Base-by-base conservation (phyloP, 2,888 invertebrate species). In the Drosophila merina region DNA sequence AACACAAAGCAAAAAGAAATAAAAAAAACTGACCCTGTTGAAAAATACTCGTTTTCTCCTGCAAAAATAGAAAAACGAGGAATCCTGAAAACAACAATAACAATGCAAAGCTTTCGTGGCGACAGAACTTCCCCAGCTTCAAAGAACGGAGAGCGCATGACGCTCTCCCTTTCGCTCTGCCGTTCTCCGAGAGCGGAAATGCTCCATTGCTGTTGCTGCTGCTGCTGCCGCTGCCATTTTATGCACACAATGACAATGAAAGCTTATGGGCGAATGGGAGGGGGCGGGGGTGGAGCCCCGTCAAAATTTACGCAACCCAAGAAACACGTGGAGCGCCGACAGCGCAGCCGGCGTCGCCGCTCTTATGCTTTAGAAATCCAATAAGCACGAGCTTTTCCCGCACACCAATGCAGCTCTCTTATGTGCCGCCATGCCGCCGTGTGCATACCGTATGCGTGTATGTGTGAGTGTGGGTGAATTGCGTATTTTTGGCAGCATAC, bases 281-380 rank as follows among this genome's bases (percentile, higher is more conserved):
- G 10, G 42, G 30, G 48, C 2, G 28, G 10, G 40, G 14, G 42
- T 33, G 30, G 31, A 14, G 31, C 48, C 60, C 60, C 73, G 71
- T n/a, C 36, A 75, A 76, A 58, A 58, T 89, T 89, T 86, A 88
- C 78, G 86, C 88, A 88, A 87, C 80, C 75, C 70, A 66, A 76
- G 75, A 80, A 89, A 83, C 88, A 89, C 88, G 88, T 89, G 88
- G 80, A 88, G 79, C 72, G 59, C 10, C 45, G 48, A 60, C 59
- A 28, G 48, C 56, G 75, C 51, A 14, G 80, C 64, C 56, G 55
- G 63, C 70, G 79, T 59, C 57, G 59, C 45, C 59, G 71, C 59
- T 54, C 30, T 57, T 59, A 59, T 73, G 63, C 44, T 48, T 49
- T 63, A 67, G 77, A 76, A 82, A 82, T 77, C 77, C 82, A 82